phyloP scores from a whole-genome alignment of 2,888 invertebrate species.

The Hypena proboscidalis region DNA sequence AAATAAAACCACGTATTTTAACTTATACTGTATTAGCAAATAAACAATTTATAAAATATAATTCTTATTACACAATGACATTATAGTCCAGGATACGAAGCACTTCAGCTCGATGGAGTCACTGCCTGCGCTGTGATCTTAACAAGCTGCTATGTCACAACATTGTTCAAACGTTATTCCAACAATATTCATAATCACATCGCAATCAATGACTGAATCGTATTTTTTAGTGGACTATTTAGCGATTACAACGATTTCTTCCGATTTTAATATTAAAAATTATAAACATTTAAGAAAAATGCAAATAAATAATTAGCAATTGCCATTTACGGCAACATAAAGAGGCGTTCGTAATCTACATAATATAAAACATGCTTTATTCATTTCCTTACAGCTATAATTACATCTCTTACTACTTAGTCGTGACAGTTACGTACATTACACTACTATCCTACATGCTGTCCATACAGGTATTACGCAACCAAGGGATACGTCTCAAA shows the following conservation, averaged over 20 bases:
- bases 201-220: slow-evolving; percentile 45
- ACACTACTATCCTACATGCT: slow-evolving; percentile 70
- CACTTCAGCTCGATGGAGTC: slow-evolving; percentile 50
- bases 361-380: slow-evolving; percentile 84
- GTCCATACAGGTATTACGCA: slow-evolving; percentile 57
- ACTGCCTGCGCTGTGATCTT: slow-evolving; percentile 54
- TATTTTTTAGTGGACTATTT: slow-evolving; percentile 53
- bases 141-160: slow-evolving; percentile 28
- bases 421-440: slow-evolving; percentile 73
- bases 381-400: slow-evolving; percentile 75
- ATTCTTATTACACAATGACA: slow-evolving; percentile 77
- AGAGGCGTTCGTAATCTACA: slow-evolving; percentile 78
- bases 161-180: slow-evolving; percentile 17
- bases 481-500: slow-evolving; percentile 41
- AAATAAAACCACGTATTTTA: slow-evolving; percentile 64
- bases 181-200: slow-evolving; percentile 33
- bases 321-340: slow-evolving; percentile 73
- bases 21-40: slow-evolving; percentile 88
- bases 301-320: slow-evolving; percentile 84
- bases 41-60: slow-evolving; percentile 85
- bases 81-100: slow-evolving; percentile 69
- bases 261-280: slow-evolving; percentile 72
- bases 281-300: slow-evolving; percentile 81
- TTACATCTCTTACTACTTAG: slow-evolving; percentile 74
- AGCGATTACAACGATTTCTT: slow-evolving; percentile 75